phyloP scores from a whole-genome alignment of 2,113 vertebrate genomes.

The Corydoras maculifer region DNA sequence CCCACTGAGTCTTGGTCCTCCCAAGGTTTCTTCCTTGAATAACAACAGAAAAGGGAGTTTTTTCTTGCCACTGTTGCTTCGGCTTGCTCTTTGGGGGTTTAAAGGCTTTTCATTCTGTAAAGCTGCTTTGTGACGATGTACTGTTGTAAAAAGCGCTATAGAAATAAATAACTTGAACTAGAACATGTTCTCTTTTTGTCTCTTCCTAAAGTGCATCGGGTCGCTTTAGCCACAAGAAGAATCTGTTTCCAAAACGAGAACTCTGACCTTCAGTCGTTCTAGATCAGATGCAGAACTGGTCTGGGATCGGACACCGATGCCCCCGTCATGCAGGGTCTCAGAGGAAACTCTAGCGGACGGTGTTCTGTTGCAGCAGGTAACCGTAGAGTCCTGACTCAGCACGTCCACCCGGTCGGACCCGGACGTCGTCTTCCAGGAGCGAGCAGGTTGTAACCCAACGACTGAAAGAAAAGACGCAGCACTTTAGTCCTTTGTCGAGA shows the following conservation, averaged over 20 bases:
- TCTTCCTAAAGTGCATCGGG: background rate
- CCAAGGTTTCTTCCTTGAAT: too few relatives aligned
- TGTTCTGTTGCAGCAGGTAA: slow-evolving; percentile 63
- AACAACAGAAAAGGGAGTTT: too few relatives aligned
- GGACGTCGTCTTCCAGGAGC: slow-evolving; percentile 6
- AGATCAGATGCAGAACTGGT: background rate
- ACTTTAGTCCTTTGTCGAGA: background rate
- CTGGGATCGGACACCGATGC: background rate
- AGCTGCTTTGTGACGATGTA: too few relatives aligned
- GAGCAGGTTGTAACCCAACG: background rate
- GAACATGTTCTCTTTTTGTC: too few relatives aligned
- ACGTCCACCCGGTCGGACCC: background rate
- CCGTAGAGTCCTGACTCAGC: slow-evolving; percentile 51
- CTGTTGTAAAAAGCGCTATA: too few relatives aligned
- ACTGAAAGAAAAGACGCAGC: background rate
- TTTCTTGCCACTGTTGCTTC: too few relatives aligned
- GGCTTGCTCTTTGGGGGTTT: too few relatives aligned
- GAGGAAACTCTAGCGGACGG: slow-evolving; percentile 13
- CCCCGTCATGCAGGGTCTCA: background rate
- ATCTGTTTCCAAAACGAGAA: background rate
- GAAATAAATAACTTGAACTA: too few relatives aligned
- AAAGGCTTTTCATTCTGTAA: too few relatives aligned
- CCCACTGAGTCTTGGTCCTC: too few relatives aligned
- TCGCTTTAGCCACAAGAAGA: background rate
- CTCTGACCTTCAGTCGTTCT: background rate